These are phyloP conservation scores for Meandrusa payeni DNA, from an alignment of 2,888 invertebrate genomes.

Conservation along the genomic window DNA sequence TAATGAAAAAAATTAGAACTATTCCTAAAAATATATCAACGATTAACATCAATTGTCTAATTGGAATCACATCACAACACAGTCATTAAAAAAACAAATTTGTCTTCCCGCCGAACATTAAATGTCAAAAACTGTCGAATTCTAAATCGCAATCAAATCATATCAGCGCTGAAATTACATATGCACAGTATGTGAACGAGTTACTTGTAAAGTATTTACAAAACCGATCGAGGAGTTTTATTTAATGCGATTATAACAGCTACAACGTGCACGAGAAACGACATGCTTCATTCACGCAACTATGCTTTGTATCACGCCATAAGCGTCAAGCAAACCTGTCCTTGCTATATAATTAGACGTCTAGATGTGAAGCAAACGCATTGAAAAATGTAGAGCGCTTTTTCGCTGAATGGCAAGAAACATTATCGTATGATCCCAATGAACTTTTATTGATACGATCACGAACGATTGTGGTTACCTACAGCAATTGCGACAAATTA, in stretches of 20 bases:
- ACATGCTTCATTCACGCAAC: conserved; percentile 24
- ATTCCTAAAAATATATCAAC: conserved; percentile 49
- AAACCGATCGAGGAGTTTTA: conserved; percentile 5
- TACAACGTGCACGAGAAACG: conserved; percentile 15
- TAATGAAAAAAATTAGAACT: conserved; percentile 49
- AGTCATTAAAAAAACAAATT: conserved; percentile 36
- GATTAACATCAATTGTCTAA: conserved; percentile 51
- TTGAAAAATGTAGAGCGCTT: conserved; percentile 38
- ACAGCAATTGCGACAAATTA: neutral
- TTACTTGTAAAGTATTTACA: conserved; percentile 7
- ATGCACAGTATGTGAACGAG: conserved; percentile 13
- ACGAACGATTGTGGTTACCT: conserved; percentile 7
- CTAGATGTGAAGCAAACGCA: conserved; percentile 28
- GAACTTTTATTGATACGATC: conserved; percentile 32
- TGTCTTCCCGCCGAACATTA: conserved; percentile 57
- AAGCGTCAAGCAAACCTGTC: conserved; percentile 30
- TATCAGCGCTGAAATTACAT: conserved; percentile 30
- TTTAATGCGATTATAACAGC: conserved; percentile 19
- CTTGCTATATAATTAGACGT: conserved; percentile 31
- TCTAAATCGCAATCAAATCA: conserved; percentile 27
- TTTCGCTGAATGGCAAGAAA: conserved; percentile 31
- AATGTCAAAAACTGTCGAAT: conserved; percentile 32
- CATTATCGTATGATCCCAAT: conserved; percentile 45
- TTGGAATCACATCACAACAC: conserved; percentile 64
- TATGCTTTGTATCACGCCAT: conserved; percentile 21